Evolutionary conservation across 1,140 invertebrate genomes (phyloP), one percentile per base, ranked within the genome.

Genomic region (Euura saliciscinereae): DNA sequence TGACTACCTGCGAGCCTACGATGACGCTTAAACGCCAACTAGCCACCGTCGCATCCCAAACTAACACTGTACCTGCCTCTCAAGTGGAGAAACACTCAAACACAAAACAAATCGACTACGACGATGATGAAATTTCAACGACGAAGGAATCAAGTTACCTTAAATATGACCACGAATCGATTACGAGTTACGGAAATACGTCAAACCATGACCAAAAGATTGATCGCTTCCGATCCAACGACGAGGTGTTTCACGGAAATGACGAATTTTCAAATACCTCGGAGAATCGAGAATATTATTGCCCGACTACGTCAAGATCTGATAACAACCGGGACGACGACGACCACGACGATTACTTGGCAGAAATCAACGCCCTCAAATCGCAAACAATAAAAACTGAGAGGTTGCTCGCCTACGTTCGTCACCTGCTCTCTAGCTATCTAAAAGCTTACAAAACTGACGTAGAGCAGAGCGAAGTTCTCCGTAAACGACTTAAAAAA

Each of bases 1-100:
- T 81, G 82, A 86, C 80, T 86, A 85, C 84, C 85, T 86, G 84
- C 84, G 85, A 87, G 85, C 86, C 86, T 87, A 87, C 82, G 85
- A 87, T 87, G 86, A 87, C 86, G 86, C 86, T 87, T 87, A 87
- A 76, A 83, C 78, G 84, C 85, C 85, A 85, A 87, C 85, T 84
- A 84, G 83, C 80, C 81, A 86, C 79, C 84, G 83, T 86, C 84
- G 83, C 84, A 85, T 86, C 85, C 82, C 83, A 85, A 87, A 82
- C 84, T 83, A 84, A 82, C 79, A 82, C 80, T 83, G 86, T 87
- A 87, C 86, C 86, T 87, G 86, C 80, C 78, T 82, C 78, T 82
- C 82, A 77, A 78, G 74, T 76, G 76, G 75, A 79, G 69, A 79
- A 78, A 79, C 73, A 76, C 73, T 76, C 73, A 65, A 28, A 28